These are phyloP conservation scores for Melanophora roralis DNA, from an alignment of 2,888 invertebrate genomes.

Conservation along the genomic window DNA sequence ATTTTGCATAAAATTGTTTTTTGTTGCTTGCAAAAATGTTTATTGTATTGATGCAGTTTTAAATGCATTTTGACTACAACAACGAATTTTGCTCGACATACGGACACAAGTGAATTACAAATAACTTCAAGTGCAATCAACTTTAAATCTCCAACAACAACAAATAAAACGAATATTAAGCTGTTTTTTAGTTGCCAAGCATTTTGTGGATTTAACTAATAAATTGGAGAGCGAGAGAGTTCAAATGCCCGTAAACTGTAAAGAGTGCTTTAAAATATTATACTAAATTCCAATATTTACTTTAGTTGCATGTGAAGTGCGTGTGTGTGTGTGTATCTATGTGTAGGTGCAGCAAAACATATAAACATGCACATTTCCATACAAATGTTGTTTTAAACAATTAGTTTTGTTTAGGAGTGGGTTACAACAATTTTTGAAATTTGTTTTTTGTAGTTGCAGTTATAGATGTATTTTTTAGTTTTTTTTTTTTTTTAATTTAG, in stretches of 20 bases:
- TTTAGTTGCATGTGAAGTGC: slow-evolving; percentile 22
- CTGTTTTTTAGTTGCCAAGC: slow-evolving; percentile 49
- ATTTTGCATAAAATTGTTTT: slow-evolving; percentile 38
- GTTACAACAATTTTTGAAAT: slow-evolving; percentile 17
- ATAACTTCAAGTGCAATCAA: slow-evolving; percentile 60
- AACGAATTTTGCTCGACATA: slow-evolving; percentile 13
- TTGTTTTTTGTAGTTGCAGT: slow-evolving; percentile 28
- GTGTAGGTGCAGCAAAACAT: neutral
- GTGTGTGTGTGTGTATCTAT: neutral
- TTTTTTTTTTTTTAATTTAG: slow-evolving; percentile 57
- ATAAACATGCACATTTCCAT: too few species aligned
- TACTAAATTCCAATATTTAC: slow-evolving; percentile 49
- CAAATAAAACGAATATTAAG: slow-evolving; percentile 13
- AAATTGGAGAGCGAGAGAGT: neutral
- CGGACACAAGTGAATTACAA: slow-evolving; percentile 8
- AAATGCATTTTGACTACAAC: slow-evolving; percentile 60
- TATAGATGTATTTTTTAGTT: slow-evolving; percentile 14
- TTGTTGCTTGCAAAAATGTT: slow-evolving; percentile 36
- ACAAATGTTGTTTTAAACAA: slow-evolving; percentile 27
- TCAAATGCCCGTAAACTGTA: slow-evolving; percentile 26
- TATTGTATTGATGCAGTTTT: slow-evolving; percentile 54
- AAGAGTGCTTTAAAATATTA: slow-evolving; percentile 47
- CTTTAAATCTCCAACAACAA: slow-evolving; percentile 43
- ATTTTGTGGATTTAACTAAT: slow-evolving; percentile 6
- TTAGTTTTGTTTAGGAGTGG: slow-evolving; percentile 14